Conservation (phyloP, 2,888 invertebrate genomes). For the Microplitis deprimator region DNA sequence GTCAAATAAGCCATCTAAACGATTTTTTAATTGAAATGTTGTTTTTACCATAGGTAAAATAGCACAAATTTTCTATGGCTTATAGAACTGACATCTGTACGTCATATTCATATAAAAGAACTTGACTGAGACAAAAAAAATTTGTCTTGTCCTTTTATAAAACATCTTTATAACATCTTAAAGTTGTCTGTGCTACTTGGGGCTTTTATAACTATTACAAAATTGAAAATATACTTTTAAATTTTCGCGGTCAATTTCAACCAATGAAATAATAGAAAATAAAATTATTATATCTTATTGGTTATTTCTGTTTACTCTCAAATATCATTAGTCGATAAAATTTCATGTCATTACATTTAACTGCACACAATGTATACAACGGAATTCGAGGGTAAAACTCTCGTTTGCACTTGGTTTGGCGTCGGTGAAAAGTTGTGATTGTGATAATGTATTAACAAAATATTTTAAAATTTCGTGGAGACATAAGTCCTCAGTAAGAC, state of each 20-base stretch:
- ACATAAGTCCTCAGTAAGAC: background rate
- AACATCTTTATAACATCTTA: no score
- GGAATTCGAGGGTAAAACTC: background rate
- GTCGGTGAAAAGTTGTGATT: constrained; percentile 1
- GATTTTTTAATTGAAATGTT: no score
- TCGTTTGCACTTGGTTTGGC: background rate
- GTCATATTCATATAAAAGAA: no score
- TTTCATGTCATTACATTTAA: constrained; percentile 20
- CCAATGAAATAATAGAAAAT: background rate
- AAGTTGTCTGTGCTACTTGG: no score
- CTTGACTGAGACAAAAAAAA: no score
- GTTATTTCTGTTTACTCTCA: background rate
- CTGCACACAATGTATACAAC: background rate
- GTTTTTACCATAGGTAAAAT: no score
- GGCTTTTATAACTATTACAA: no score
- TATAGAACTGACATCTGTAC: no score
- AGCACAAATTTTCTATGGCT: no score
- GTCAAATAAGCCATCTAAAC: no score
- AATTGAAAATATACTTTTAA: constrained; percentile 24
- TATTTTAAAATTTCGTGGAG: background rate
- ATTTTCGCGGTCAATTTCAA: background rate
- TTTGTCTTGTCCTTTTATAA: no score
- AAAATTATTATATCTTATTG: constrained; percentile 5
- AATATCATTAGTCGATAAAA: constrained; percentile 7
- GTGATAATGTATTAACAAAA: background rate